Percentiles rank a stretch among this genome's conserved stretches.
Conservation (phyloP, 2,797 vertebrate species). For the Gallirallus australis region DNA sequence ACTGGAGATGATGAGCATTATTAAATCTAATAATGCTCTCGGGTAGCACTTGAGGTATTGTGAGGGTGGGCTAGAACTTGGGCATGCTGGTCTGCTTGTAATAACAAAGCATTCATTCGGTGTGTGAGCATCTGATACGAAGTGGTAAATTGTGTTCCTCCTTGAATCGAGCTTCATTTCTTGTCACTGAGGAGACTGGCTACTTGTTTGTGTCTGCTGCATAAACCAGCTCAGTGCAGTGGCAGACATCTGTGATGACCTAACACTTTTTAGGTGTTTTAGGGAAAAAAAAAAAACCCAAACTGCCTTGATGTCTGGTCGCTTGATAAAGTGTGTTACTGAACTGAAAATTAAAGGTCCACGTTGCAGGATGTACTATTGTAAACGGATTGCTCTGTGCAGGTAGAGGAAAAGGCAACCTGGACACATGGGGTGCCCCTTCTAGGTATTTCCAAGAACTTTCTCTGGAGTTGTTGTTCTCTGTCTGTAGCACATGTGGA, state of each 20-base stretch:
- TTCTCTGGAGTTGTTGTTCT: background rate
- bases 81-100: background rate
- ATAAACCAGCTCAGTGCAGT: conserved; percentile 20
- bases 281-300: background rate
- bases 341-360: background rate
- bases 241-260: background rate
- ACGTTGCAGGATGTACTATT: background rate
- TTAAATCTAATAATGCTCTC: background rate
- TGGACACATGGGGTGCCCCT: background rate
- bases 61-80: background rate
- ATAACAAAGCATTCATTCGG: background rate
- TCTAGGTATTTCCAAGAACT: background rate
- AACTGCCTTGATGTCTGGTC: background rate
- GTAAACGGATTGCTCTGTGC: background rate
- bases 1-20: background rate
- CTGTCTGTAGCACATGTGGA: accelerated
- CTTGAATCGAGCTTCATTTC: background rate
- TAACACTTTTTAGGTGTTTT: background rate
- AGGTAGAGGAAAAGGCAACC: background rate
- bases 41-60: background rate
- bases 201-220: conserved; percentile 69
- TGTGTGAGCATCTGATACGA: background rate
- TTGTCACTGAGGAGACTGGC: conserved; percentile 55
- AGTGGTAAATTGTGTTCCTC: background rate
- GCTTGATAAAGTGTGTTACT: background rate